phyloP scores from a whole-genome alignment of 2,888 invertebrate species.

The Xanthorhoe spadicearia region DNA sequence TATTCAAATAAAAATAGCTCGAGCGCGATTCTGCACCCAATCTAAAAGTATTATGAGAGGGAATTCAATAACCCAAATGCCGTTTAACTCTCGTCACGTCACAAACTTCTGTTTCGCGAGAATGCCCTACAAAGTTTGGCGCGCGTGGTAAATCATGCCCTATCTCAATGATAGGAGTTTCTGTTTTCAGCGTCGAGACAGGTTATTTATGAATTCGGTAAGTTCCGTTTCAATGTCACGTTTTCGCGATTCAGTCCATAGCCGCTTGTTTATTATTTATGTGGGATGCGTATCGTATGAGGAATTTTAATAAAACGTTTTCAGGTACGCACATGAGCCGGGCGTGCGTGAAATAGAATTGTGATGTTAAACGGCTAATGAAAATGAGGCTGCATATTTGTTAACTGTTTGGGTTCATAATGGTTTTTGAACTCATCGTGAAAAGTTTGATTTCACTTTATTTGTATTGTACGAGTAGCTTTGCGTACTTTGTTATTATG shows the following conservation, averaged over 20 bases:
- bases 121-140: conserved; percentile 55
- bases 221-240: conserved; percentile 67
- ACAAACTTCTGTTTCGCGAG: conserved; percentile 57
- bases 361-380: conserved; percentile 40
- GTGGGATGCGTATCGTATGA: conserved; percentile 54
- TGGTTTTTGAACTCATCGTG: background rate
- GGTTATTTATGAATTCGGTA: conserved; percentile 53
- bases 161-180: conserved; percentile 50
- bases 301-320: conserved; percentile 58
- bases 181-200: conserved; percentile 42
- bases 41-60: conserved; percentile 54
- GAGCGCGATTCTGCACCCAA: conserved; percentile 62
- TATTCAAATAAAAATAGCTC: conserved; percentile 66
- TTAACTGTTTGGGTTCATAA: conserved; percentile 18
- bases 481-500: background rate
- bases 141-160: conserved; percentile 54
- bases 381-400: conserved; percentile 39
- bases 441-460: background rate
- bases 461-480: background rate
- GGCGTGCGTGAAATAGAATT: conserved; percentile 39
- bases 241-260: conserved; percentile 64
- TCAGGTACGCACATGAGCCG: conserved; percentile 40
- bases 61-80: conserved; percentile 57
- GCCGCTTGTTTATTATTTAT: conserved; percentile 68
- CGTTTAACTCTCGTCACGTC: conserved; percentile 72